Conservation (phyloP, 2,113 vertebrate genomes). For the Cephalopholis sonnerati region DNA sequence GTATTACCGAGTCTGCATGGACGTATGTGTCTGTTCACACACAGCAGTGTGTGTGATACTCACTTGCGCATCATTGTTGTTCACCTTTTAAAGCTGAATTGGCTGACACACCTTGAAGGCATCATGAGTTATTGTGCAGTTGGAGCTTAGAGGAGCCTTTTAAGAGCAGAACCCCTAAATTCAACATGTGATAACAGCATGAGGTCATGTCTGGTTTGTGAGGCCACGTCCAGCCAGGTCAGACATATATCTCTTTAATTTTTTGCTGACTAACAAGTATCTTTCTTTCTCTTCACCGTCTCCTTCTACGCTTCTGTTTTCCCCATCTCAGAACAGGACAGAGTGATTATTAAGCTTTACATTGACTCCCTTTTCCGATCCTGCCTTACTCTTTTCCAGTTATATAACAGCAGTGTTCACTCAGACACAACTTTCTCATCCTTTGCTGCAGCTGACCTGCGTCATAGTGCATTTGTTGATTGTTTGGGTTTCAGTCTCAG, state of each 20-base stretch:
- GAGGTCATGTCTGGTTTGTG: slow-evolving; percentile 64
- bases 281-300: background rate
- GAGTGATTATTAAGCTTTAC: background rate
- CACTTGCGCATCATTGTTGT: background rate
- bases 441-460: background rate
- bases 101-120: background rate
- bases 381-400: background rate
- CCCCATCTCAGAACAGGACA: background rate
- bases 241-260: slow-evolving; percentile 22
- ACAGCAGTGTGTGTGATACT: background rate
- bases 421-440: background rate
- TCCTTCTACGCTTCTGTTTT: background rate
- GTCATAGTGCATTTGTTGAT: background rate
- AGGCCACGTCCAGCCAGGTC: slow-evolving; percentile 11
- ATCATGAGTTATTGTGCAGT: background rate
- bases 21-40: slow-evolving; percentile 7
- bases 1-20: slow-evolving; percentile 19
- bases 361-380: background rate
- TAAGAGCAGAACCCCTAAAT: slow-evolving; percentile 17
- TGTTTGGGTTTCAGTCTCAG: slow-evolving; percentile 22
- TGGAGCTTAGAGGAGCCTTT: slow-evolving; percentile 10
- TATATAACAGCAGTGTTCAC: background rate
- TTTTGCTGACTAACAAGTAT: background rate
- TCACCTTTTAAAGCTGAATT: background rate
- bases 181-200: slow-evolving; percentile 42